phyloP scores from a whole-genome alignment of 2,113 vertebrate species.

The Arenaria interpres region DNA sequence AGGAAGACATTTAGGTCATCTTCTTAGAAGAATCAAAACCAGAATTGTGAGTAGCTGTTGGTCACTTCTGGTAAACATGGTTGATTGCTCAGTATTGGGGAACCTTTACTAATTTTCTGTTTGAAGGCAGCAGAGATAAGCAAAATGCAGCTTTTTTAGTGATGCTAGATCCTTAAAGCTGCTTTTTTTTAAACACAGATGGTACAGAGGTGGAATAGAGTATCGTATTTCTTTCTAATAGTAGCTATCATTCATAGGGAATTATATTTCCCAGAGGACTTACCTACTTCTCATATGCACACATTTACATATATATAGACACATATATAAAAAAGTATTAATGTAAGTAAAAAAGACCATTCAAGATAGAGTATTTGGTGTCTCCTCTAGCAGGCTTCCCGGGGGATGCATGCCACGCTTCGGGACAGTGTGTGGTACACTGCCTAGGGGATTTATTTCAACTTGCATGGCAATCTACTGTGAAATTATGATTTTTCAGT shows the following conservation, averaged over 20 bases:
- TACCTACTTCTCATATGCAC: neutral
- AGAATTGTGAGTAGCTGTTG: neutral
- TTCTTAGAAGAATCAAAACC: neutral
- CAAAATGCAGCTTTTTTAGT: neutral
- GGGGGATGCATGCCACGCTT: fast-evolving
- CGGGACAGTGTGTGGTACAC: neutral
- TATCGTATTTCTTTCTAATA: neutral
- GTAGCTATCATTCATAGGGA: neutral
- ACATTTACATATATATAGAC: neutral
- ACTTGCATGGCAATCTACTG: constrained; percentile 2
- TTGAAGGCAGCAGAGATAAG: neutral
- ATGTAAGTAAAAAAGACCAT: neutral
- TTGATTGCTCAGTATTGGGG: neutral
- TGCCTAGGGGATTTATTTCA: constrained; percentile 30
- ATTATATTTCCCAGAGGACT: neutral
- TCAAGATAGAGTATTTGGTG: neutral
- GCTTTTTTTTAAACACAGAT: neutral
- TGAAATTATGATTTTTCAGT: constrained; percentile 63
- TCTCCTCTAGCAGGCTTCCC: neutral
- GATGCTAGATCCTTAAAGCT: neutral
- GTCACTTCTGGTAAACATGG: neutral
- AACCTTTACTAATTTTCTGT: neutral
- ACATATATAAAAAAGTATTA: neutral
- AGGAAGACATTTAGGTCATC: neutral
- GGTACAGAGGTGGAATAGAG: neutral